Percentiles rank a stretch among this genome's conserved stretches.
These are phyloP conservation scores for Palythoa grandiflora DNA, from an alignment of 92 coral and sea anemone genomes.

Conservation along the genomic window DNA sequence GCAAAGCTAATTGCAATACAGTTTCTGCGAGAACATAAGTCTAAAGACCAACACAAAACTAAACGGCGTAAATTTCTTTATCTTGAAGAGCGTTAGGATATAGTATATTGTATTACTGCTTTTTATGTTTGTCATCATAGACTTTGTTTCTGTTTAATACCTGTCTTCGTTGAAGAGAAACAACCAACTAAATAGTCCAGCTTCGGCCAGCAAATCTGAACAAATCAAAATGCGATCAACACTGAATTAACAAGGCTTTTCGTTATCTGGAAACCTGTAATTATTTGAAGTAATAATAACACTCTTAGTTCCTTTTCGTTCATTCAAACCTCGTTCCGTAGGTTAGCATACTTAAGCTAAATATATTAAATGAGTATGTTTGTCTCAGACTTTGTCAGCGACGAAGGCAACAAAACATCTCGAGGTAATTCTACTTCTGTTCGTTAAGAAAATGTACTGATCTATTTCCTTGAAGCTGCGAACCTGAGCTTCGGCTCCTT, in stretches of 20 bases:
- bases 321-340: background rate
- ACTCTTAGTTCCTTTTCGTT: background rate
- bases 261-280: too few species aligned
- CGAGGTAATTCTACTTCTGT: too few species aligned
- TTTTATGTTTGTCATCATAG: too few species aligned
- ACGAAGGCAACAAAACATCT: background rate
- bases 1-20: background rate
- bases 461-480: constrained; percentile 72
- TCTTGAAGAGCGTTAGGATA: too few species aligned
- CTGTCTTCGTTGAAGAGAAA: too few species aligned
- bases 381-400: background rate
- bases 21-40: background rate
- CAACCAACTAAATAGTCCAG: background rate
- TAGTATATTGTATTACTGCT: too few species aligned
- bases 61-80: too few species aligned
- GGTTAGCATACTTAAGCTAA: too few species aligned
- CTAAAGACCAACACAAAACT: background rate
- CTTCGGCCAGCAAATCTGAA: background rate
- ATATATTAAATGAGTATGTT: background rate
- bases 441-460: background rate
- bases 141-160: too few species aligned
- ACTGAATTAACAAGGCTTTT: background rate
- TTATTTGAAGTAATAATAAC: background rate
- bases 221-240: background rate
- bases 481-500: constrained; percentile 76